Conservation (phyloP, 2,888 invertebrate genomes). For the Parnassius apollo region DNA sequence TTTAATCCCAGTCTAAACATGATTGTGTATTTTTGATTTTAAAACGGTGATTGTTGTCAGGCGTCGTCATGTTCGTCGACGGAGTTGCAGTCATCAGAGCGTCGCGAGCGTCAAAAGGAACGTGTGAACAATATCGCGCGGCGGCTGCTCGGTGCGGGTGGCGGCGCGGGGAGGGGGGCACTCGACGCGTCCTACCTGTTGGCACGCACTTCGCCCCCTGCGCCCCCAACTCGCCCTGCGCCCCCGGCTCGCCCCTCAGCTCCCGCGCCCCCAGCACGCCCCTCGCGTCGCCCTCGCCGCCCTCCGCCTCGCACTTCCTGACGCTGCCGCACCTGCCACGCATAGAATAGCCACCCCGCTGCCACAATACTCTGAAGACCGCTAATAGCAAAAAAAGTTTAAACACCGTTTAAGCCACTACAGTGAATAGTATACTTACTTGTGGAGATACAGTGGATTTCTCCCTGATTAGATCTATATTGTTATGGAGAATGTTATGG, state of each 20-base stretch:
- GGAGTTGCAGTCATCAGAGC: conserved; percentile 8
- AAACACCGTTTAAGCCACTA: no score
- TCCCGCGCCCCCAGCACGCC: conserved; percentile 18
- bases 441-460: no score
- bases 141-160: conserved; percentile 55
- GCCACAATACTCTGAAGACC: background rate
- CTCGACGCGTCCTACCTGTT: conserved; percentile 68
- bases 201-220: conserved; percentile 38
- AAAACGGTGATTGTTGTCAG: no score
- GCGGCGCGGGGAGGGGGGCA: conserved; percentile 40
- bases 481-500: no score
- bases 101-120: conserved; percentile 54
- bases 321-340: conserved; percentile 31
- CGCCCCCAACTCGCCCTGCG: conserved; percentile 28
- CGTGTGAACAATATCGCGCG: conserved; percentile 69
- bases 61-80: no score
- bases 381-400: no score
- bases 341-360: conserved; percentile 15
- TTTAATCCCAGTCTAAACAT: no score
- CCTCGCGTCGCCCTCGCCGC: conserved; percentile 3
- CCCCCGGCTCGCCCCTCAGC: conserved; percentile 7
- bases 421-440: no score
- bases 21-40: no score
- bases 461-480: no score
- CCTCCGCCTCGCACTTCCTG: conserved; percentile 27